Base-by-base conservation (phyloP, 2,888 invertebrate genomes). In the Stenodema calcarata region DNA sequence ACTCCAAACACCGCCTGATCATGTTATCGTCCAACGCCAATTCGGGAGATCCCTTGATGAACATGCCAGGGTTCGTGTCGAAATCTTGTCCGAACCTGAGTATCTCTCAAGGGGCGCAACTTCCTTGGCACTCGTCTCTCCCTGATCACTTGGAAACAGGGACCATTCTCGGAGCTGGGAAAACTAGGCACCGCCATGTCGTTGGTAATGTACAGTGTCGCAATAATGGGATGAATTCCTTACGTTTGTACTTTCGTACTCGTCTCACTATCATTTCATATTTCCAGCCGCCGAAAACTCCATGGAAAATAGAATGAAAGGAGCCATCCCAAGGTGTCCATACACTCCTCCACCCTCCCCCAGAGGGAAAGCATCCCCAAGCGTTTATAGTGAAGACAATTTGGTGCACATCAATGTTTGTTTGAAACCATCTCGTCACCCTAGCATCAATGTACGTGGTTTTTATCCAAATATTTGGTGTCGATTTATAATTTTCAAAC, bases 1-100 rank as follows among this genome's bases (percentile, higher is more conserved):
- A 95, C 70, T 96, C 96, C 0, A 94, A 94, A 89, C 96, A 97
- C 91, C 94, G 97, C 47, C 94, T 94, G 90, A 95, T 98, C 93
- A 96, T 98, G 91, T 94, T 95, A 88, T 97, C 96, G 0, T 94
- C 92, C 27, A 79, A 82, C 42, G 42, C 83, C 1, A 27, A 76
- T 28, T 41, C 18, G 16, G 18, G 27, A 95, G 93, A 87, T 28
- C 80, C 91, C 0, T 47, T 81, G 47, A 35, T 41, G 18, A 85
- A 84, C 73, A 87, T 84, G 35, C 85, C 87, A 6, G 91, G 92
- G 86, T 94, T 93, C 91, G 92, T 95, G 88, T 97, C 97, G 11
- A 93, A 93, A 89, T 97, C 97, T 0, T 97, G 97, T 90, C 97
- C 97, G 0, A 94, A 96, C 91, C 93, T 97, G 1, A 91, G 91